Base-by-base conservation (phyloP, 2,888 invertebrate species). In the Phlogophora meticulosa region DNA sequence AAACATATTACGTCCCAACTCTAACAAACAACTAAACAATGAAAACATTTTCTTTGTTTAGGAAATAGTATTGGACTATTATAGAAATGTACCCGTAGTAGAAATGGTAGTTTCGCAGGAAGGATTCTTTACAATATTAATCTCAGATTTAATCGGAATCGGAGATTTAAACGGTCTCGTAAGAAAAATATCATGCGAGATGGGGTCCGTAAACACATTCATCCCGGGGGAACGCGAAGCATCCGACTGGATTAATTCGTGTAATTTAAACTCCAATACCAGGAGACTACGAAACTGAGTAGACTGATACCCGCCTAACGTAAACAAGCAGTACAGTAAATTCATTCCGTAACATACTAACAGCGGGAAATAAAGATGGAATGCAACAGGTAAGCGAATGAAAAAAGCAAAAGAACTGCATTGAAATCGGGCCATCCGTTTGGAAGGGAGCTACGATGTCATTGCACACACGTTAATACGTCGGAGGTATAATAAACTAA, bases 241-340 rank as follows among this genome's bases (percentile, higher is more conserved):
- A 86, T 81, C 87, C 88, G 88, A 82, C 85, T 84, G 91, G 90
- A 92, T 92, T 92, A 92, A 92, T 93, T 94, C 90, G 88, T 90
- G 92, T 92, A 92, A 94, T 93, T 92, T 91, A 91, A 91, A 91
- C 91, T 90, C 87, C 88, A 87, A 90, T 93, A 93, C 92, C 89
- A 91, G 90, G 93, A 91, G 91, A 91, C 90, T 89, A 92, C 82
- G 87, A 91, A 89, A 85, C 87, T 83, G 87, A 89, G 88, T 80
- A 90, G 87, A 28, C 28, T 28, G 28, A 87, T 91, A 89, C 80
- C 81, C 73, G 72, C 67, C 76, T 73, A 78, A 58, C 55, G 42
- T 60, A 22, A 55, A 74, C 71, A 65, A 68, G 72, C 80, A 13
- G 24, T 38, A 38, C 56, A 87, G 84, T 83, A 81, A 76, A 78